phyloP scores from a whole-genome alignment of 2,888 invertebrate genomes.

The Ischnura elegans region DNA sequence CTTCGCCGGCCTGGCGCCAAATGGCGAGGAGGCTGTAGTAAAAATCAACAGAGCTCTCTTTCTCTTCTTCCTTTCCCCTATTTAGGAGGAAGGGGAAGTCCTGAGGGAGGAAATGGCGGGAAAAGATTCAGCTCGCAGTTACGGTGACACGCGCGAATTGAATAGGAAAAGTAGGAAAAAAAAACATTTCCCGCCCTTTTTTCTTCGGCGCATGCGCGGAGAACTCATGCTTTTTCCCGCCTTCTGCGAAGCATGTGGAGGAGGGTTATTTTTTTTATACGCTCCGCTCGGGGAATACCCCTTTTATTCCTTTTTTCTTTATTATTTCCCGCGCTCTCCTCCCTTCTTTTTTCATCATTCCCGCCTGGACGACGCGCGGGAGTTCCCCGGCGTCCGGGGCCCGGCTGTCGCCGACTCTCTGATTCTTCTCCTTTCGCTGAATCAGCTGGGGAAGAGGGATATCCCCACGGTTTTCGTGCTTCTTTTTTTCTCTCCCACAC shows the following conservation, averaged over 20 bases:
- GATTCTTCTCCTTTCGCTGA: constrained; percentile 40
- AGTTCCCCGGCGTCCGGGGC: constrained; percentile 28
- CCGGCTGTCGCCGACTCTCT: not conserved
- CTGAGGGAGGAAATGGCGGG: not conserved
- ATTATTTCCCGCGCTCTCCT: constrained; percentile 4
- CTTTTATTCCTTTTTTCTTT: too few relatives aligned
- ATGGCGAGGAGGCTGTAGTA: not conserved
- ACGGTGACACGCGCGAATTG: constrained; percentile 63
- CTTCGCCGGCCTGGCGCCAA: constrained; percentile 20
- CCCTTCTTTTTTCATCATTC: not conserved
- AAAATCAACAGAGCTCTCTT: constrained; percentile 46
- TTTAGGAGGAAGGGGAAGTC: not conserved
- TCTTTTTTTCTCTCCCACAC: not conserved
- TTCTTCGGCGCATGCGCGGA: constrained; percentile 11
- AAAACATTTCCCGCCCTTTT: not conserved
- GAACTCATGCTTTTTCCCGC: constrained; percentile 17
- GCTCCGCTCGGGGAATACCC: constrained; percentile 40
- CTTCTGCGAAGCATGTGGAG: not conserved
- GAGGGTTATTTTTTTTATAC: constrained; percentile 12
- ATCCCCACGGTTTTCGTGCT: not conserved
- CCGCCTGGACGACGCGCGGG: constrained; percentile 32
- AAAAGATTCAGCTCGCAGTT: constrained; percentile 17
- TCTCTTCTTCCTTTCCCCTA: not conserved
- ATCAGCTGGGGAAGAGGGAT: constrained; percentile 51
- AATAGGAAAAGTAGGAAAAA: not conserved